Evolutionary conservation across 2,888 invertebrate genomes (phyloP), one percentile per base, ranked within the genome.

Genomic region (Caenorhabditis doughertyi): DNA sequence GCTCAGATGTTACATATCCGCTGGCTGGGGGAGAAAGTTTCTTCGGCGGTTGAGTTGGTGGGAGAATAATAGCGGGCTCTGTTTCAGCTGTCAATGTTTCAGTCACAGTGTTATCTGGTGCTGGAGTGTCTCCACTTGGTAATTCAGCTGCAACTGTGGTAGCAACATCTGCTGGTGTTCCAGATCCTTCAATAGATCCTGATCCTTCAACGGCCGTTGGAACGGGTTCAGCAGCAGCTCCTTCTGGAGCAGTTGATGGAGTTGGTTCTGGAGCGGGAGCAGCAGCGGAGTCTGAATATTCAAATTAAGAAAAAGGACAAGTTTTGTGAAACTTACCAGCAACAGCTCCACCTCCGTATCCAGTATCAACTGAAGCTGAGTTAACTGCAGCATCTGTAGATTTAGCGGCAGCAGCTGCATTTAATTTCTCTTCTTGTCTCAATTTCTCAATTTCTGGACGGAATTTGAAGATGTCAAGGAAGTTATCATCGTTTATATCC

Each of bases 401-500:
- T 42, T 74, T 70, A 23, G 56, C 62, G n/a, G 55, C 29, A 16
- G 58, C 64, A 23, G 71, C 60, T 2, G 81, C 79, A 42, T 56
- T 51, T 0, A 53, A 53, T 25, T 67, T 58, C 23, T 81, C 60
- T 47, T 83, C 76, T 42, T 65, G 49, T 60, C 77, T 60, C 67
- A 77, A 44, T 49, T 80, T 74, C 49, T 79, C 84, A 56, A 86
- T 70, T 56, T 84, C 85, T 2, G 85, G 84, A 29, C 81, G 71
- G 81, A 85, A 87, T 70, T 84, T 84, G 85, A 87, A 87, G 35
- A 87, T 77, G 47, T 87, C 82, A 9, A 84, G 71, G 64, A 87
- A 82, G 77, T 85, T 86, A 44, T 83, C 81, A 42, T 87, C 87
- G 62, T 81, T 84, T 65, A 87, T 87, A 51, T 87, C 85, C 53